Base-by-base conservation (phyloP, 2,113 vertebrate genomes). In the Falco punctatus region DNA sequence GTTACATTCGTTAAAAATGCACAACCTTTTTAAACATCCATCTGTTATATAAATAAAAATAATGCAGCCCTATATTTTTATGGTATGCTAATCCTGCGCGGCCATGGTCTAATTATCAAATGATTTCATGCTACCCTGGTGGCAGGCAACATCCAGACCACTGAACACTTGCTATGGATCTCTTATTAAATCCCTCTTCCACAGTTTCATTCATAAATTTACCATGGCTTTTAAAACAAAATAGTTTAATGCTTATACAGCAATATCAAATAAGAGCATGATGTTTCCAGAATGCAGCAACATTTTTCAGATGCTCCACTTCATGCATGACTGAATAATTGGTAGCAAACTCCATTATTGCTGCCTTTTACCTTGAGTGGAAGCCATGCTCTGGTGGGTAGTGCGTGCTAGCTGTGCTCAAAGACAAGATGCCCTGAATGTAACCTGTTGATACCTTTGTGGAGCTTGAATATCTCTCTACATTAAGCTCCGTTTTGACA, bases 1-100 rank as follows among this genome's bases (percentile, higher is more conserved):
- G 58, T 91, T 96, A 90, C 92, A 93, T 95, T 95, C 78, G 38
- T 94, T 88, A 90, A 83, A 96, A 94, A 92, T 89, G 79, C 71
- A 72, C 2, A 0, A 92, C 88, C 78, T 93, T 95, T 92, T 95
- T 44, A 92, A 88, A 94, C 84, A 74, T 83, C 93, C 95, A 97
- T 98, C 97, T 98, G 97, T 96, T 97, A 97, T 65, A 96, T 96
- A 98, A 98, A 97, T 98, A 98, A 94, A 96, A 97, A 97, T 97
- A 97, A 97, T 96, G 95, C 88, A 87, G 93, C 59, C 92, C 91
- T 97, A 88, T 95, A 91, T 94, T 97, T 98, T 97, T 94, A 96
- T 92, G 95, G 95, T 97, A 97, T 96, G 62, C 77, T 98, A 98
- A 98, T 97, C 97, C 94, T 94, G 91, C 64, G 4, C 94, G 87